Percentiles rank a stretch among this genome's conserved stretches.
These are phyloP conservation scores for Laticauda laticaudata DNA, from an alignment of 2,113 vertebrate genomes.

Conservation along the genomic window DNA sequence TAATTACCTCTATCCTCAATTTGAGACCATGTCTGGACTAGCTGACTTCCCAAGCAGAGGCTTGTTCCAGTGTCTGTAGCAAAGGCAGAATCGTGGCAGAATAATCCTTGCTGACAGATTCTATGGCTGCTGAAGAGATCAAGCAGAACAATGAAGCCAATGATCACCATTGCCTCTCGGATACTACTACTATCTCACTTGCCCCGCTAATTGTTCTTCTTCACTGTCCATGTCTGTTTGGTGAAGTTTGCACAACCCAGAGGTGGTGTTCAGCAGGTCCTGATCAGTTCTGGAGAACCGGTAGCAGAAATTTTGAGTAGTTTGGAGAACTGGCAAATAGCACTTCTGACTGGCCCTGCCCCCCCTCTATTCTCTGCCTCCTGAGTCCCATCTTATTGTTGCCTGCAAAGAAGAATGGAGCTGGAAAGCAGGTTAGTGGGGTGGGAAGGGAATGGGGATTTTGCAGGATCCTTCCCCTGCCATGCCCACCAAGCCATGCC, in stretches of 20 bases:
- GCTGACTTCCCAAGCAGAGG: not conserved
- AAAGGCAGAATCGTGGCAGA: not conserved
- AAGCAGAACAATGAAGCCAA: not conserved
- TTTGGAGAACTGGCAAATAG: too few species aligned
- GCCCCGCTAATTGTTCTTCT: not conserved
- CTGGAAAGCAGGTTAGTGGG: too few species aligned
- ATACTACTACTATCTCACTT: not conserved
- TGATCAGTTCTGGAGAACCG: too few species aligned
- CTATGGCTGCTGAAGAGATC: not conserved
- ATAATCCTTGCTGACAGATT: not conserved
- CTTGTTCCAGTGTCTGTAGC: not conserved
- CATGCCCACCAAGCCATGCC: too few species aligned
- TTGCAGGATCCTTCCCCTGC: too few species aligned
- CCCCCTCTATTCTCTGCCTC: too few species aligned
- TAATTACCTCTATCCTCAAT: not conserved
- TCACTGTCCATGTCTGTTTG: not conserved
- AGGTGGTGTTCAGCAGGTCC: too few species aligned
- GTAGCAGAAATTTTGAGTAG: too few species aligned
- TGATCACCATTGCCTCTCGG: not conserved
- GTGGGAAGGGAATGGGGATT: too few species aligned
- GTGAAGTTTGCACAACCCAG: not conserved
- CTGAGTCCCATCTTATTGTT: too few species aligned
- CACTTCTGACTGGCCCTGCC: too few species aligned
- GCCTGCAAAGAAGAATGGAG: too few species aligned
- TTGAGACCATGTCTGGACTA: not conserved